Base-by-base conservation (phyloP, 2,113 vertebrate species). In the Myocastor coypus region DNA sequence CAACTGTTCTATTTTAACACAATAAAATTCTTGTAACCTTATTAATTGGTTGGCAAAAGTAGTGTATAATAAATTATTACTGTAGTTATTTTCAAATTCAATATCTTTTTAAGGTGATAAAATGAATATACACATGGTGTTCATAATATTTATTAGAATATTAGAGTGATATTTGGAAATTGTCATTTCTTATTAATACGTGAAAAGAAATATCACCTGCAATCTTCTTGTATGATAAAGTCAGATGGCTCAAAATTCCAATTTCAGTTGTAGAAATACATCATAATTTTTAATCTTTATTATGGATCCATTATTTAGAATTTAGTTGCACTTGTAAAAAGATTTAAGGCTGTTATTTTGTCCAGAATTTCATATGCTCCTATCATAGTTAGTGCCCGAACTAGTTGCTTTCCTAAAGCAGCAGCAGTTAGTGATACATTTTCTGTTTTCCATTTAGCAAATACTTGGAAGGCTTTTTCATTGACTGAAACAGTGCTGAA, bases 261-360 rank as follows among this genome's bases (percentile, higher is more conserved):
- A 17, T 57, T 94, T 89, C 46, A 92, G 12, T 75, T 91, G 61
- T 94, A 22, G 57, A 96, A 50, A 26, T 84, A 20, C 16, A 81
- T 69, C 24, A 17, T 83, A 87, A 50, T 12, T 80, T 91, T 89
- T 73, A 57, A 52, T 71, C 93, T 91, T 94, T 85, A 66, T 95
- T 97, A 52, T 83, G 50, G 80, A 37, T 92, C 34, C 71, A 28
- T 30, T 71, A 5, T 81, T 98, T 94, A 98, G 83, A 98, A 98
- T 95, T 97, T 98, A 84, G 98, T 95, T 84, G 92, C 19, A 46
- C 87, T 40, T 82, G 97, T 88, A 85, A 61, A 96, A 50, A 98
- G 97, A 73, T 97, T 95, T 90, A 98, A 80, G 84, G 97, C 97
- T 85, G 81, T 98, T 94, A 97, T 97, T 97, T 97, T 98, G 92